Conservation (phyloP, 2,797 vertebrate species). For the Lateolabrax maculatus region DNA sequence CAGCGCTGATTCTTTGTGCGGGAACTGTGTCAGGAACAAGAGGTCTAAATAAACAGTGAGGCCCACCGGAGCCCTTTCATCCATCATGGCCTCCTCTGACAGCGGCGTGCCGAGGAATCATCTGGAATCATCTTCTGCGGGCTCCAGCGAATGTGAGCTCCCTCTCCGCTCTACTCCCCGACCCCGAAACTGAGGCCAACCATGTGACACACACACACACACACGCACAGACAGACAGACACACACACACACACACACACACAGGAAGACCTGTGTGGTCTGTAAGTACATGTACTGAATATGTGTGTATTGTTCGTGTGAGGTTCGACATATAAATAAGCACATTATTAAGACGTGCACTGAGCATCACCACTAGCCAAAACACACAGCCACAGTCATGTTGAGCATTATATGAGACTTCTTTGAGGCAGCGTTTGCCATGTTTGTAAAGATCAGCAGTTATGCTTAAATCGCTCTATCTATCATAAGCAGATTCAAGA, state of each 20-base stretch:
- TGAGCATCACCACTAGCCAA: slow-evolving; percentile 8
- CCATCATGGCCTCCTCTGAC: slow-evolving; percentile 85
- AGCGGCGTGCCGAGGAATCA: slow-evolving; percentile 73
- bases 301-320: slow-evolving; percentile 38
- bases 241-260: slow-evolving; percentile 14
- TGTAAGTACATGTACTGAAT: background rate
- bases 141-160: slow-evolving; percentile 62
- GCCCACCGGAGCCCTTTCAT: slow-evolving; percentile 87
- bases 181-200: slow-evolving; percentile 55
- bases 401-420: slow-evolving; percentile 49
- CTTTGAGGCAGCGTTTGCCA: slow-evolving; percentile 47
- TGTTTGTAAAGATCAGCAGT: slow-evolving; percentile 75
- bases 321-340: slow-evolving; percentile 51
- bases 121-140: slow-evolving; percentile 80
- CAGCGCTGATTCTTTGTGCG: slow-evolving; percentile 88
- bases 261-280: slow-evolving; percentile 52
- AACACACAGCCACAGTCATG: slow-evolving; percentile 46
- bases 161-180: slow-evolving; percentile 41
- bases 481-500: slow-evolving; percentile 73
- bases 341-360: slow-evolving; percentile 44
- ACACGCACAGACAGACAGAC: slow-evolving; percentile 26
- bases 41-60: slow-evolving; percentile 90
- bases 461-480: slow-evolving; percentile 70
- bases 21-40: slow-evolving; percentile 90
- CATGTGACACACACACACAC: slow-evolving; percentile 38